Conservation (phyloP, 2,888 invertebrate genomes). For the Ormyrus labotus region DNA sequence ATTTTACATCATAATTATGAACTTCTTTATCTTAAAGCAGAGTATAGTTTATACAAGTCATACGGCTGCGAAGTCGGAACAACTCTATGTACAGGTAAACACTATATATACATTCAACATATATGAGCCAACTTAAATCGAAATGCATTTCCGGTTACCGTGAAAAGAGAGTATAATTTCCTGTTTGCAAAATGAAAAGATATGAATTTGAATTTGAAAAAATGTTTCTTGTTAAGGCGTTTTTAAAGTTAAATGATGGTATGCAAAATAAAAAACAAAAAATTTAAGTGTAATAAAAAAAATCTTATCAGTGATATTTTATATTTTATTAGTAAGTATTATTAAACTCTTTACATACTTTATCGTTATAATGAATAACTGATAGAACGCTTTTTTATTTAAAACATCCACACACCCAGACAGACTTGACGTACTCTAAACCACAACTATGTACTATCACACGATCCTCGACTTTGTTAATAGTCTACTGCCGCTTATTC, state of each 20-base stretch:
- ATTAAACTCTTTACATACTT: slow-evolving; percentile 73
- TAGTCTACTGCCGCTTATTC: slow-evolving; percentile 57
- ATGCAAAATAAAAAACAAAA: slow-evolving; percentile 8
- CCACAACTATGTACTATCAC: slow-evolving; percentile 67
- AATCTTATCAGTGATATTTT: slow-evolving; percentile 40
- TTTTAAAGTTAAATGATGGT: background rate
- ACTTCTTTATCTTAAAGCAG: too few relatives aligned
- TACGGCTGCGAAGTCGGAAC: too few relatives aligned
- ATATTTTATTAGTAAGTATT: slow-evolving; percentile 58
- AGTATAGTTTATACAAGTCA: too few relatives aligned
- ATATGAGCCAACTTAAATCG: slow-evolving; percentile 8
- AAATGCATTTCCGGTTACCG: slow-evolving; percentile 21
- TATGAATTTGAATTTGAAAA: too few relatives aligned
- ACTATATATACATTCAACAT: too few relatives aligned
- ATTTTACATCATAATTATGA: too few relatives aligned
- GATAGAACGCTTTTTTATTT: slow-evolving; percentile 67
- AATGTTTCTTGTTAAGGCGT: too few relatives aligned
- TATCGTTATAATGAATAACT: slow-evolving; percentile 71
- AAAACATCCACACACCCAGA: slow-evolving; percentile 69
- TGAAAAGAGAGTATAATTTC: background rate
- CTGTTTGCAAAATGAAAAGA: background rate
- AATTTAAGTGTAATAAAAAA: slow-evolving; percentile 19
- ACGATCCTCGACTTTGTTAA: slow-evolving; percentile 65
- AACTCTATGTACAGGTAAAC: too few relatives aligned
- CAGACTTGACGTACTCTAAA: slow-evolving; percentile 66